Conservation (phyloP, 2,888 invertebrate genomes). For the Agapetus fuscipes region DNA sequence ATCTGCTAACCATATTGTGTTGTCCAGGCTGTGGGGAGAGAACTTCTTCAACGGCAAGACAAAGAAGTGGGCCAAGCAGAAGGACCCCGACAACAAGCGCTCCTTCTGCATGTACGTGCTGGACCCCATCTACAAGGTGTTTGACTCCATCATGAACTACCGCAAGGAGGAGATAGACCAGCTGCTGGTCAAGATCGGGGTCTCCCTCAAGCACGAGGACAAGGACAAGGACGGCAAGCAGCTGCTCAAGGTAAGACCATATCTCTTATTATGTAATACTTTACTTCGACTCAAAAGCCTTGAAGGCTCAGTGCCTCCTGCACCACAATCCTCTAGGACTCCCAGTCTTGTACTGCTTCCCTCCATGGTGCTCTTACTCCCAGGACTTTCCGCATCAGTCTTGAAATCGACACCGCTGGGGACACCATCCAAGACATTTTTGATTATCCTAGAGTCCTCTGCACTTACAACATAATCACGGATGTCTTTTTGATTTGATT, state of each 20-base stretch:
- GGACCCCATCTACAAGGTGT: conserved; percentile 97
- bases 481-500: too few species aligned
- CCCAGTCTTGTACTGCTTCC: too few species aligned
- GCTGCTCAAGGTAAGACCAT: conserved; percentile 81
- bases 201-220: conserved; percentile 89
- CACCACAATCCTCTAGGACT: too few species aligned
- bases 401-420: too few species aligned
- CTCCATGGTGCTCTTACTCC: too few species aligned
- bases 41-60: conserved; percentile 96
- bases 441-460: too few species aligned
- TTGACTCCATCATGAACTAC: conserved; percentile 76
- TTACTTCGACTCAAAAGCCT: too few species aligned
- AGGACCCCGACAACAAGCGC: conserved; percentile 85
- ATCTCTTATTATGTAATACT: conserved; percentile 2
- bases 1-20: conserved; percentile 3
- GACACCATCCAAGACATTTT: too few species aligned
- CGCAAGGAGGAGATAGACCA: conserved; percentile 88
- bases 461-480: too few species aligned
- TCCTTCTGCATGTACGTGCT: conserved; percentile 99
- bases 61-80: conserved; percentile 96
- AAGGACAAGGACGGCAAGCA: conserved; percentile 94
- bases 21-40: conserved; percentile 83
- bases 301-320: too few species aligned
- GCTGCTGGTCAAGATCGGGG: conserved; percentile 83
- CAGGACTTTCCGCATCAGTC: too few species aligned